These are phyloP conservation scores for Tetragonula carbonaria DNA, from an alignment of 2,888 invertebrate genomes.

Conservation along the genomic window DNA sequence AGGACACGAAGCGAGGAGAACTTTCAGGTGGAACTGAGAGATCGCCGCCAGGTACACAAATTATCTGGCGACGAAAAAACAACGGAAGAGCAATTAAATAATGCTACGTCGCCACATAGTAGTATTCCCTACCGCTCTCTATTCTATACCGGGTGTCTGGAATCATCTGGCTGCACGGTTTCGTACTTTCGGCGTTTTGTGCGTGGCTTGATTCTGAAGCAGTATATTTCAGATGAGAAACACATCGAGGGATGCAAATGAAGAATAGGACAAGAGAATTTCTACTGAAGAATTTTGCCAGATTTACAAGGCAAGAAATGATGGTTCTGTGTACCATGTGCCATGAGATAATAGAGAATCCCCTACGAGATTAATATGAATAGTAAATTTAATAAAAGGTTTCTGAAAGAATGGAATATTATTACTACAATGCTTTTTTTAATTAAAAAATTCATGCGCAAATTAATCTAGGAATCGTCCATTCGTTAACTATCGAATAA, in stretches of 20 bases:
- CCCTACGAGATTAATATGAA: background rate
- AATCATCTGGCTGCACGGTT: background rate
- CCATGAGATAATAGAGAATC: background rate
- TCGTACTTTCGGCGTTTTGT: too few species aligned
- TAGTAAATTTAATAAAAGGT: background rate
- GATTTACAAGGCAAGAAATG: background rate
- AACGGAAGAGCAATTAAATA: constrained; percentile 82
- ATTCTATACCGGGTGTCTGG: constrained; percentile 71
- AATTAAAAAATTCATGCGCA: background rate
- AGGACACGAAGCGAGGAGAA: constrained; percentile 36
- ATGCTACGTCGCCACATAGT: constrained; percentile 80
- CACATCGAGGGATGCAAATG: background rate
- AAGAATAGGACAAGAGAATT: background rate
- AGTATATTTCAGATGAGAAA: background rate
- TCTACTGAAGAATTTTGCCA: background rate
- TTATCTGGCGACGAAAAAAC: constrained; percentile 81
- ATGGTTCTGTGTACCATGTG: background rate
- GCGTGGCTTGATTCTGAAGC: background rate
- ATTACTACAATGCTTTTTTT: too few species aligned
- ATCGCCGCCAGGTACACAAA: constrained; percentile 81
- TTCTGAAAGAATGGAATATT: background rate
- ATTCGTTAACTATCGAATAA: background rate
- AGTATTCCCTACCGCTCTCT: constrained; percentile 66
- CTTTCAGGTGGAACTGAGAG: constrained; percentile 49
- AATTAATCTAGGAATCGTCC: too few species aligned